Conservation (phyloP, 2,113 vertebrate genomes). For the Todiramphus saurophagus region DNA sequence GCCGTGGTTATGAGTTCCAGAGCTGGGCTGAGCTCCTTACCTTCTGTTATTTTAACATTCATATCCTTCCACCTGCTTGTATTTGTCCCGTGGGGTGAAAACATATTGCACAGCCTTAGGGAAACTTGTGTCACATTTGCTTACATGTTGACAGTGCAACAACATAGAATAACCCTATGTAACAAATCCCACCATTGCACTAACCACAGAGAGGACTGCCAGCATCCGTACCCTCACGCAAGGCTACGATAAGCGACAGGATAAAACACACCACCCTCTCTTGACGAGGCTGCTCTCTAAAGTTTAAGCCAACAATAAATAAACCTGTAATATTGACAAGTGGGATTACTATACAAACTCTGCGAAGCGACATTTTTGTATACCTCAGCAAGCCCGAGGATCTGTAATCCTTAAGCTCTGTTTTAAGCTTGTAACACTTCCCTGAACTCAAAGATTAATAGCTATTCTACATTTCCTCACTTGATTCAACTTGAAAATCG, state of each 20-base stretch:
- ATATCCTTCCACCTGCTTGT: neutral
- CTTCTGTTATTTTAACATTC: neutral
- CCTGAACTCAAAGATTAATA: neutral
- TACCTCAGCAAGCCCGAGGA: neutral
- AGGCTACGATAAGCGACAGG: neutral
- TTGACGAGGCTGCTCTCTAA: neutral
- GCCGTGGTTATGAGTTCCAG: neutral
- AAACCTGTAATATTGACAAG: neutral
- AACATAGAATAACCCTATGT: neutral
- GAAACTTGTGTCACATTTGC: neutral
- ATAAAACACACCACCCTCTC: accelerated
- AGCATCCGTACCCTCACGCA: neutral
- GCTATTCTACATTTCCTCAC: neutral
- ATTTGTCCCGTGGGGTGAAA: neutral
- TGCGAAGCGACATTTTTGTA: neutral
- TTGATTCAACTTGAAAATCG: neutral
- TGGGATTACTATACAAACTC: neutral
- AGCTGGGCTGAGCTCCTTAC: neutral
- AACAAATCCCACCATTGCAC: neutral
- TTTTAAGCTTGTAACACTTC: neutral
- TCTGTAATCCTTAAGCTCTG: neutral
- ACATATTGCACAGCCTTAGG: neutral
- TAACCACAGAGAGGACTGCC: neutral
- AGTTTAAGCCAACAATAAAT: neutral
- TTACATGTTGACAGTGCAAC: neutral